Evolutionary conservation across 2,888 invertebrate genomes (phyloP).

Genomic region (Leptopterna dolabrata): DNA sequence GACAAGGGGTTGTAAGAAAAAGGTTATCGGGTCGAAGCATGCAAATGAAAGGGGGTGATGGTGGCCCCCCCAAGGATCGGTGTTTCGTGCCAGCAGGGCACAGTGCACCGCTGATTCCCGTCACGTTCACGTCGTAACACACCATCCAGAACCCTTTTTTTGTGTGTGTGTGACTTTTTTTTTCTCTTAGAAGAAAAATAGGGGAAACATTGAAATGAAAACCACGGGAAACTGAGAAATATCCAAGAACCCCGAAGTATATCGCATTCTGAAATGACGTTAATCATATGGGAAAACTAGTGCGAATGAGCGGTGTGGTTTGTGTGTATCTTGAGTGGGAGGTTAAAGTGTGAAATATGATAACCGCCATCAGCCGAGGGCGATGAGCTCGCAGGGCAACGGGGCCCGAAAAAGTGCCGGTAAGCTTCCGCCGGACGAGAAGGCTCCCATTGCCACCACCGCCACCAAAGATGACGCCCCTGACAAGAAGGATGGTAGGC

Average conservation of each 20-base stretch:
- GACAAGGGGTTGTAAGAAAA: conserved; percentile 51
- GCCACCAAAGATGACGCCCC: conserved; percentile 57
- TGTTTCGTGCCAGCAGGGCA: conserved; percentile 56
- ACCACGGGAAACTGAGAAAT: not conserved
- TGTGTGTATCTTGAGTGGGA: not conserved
- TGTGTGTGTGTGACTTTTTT: no score
- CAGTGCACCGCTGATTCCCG: conserved; percentile 44
- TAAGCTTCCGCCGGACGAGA: conserved; percentile 60
- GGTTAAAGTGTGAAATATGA: not conserved
- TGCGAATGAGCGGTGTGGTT: not conserved
- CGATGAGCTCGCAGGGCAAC: conserved; percentile 58
- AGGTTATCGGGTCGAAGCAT: conserved; percentile 56
- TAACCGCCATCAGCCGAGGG: not conserved
- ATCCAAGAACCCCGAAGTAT: not conserved
- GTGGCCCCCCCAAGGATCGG: conserved; percentile 54
- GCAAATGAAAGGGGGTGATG: conserved; percentile 52
- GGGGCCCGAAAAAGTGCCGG: conserved; percentile 60
- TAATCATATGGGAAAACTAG: not conserved
- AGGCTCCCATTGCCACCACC: conserved; percentile 58
- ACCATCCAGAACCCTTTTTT: not conserved
- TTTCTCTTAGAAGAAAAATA: not conserved
- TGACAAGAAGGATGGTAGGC: conserved; percentile 51
- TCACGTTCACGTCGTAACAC: conserved; percentile 30
- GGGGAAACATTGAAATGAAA: not conserved
- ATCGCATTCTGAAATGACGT: not conserved